phyloP scores from a whole-genome alignment of 2,797 vertebrate genomes.

The Scleropages formosus region DNA sequence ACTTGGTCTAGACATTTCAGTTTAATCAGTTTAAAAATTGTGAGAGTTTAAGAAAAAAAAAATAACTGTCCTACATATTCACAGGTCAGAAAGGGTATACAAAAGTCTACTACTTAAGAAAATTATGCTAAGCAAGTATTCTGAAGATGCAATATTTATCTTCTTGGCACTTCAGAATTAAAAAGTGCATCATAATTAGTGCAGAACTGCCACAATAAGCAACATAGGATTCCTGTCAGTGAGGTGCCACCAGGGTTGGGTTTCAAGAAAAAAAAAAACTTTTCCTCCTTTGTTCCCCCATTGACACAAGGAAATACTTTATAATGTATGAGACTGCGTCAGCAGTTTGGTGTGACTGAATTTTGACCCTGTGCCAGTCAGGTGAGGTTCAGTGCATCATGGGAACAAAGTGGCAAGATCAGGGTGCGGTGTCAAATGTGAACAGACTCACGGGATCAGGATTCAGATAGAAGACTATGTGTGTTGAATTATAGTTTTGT shows the following conservation, averaged over 20 bases:
- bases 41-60: too few species aligned
- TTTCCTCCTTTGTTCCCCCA: too few species aligned
- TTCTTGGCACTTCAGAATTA: neutral
- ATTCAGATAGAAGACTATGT: too few species aligned
- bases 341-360: neutral
- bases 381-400: neutral
- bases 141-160: too few species aligned
- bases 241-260: constrained; percentile 10
- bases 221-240: constrained; percentile 20
- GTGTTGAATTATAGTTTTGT: too few species aligned
- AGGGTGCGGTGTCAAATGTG: neutral
- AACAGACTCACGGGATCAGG: neutral
- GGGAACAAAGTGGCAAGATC: neutral
- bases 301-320: neutral
- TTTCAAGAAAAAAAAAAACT: constrained; percentile 11
- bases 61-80: too few species aligned
- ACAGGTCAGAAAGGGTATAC: too few species aligned
- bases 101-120: too few species aligned
- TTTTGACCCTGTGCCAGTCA: neutral
- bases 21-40: too few species aligned
- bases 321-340: constrained; percentile 4
- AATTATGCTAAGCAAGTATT: too few species aligned
- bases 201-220: constrained; percentile 12
- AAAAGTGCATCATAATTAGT: neutral
- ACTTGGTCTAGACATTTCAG: too few species aligned